phyloP scores from a whole-genome alignment of 2,888 invertebrate genomes.

The Orthonevra nobilis region DNA sequence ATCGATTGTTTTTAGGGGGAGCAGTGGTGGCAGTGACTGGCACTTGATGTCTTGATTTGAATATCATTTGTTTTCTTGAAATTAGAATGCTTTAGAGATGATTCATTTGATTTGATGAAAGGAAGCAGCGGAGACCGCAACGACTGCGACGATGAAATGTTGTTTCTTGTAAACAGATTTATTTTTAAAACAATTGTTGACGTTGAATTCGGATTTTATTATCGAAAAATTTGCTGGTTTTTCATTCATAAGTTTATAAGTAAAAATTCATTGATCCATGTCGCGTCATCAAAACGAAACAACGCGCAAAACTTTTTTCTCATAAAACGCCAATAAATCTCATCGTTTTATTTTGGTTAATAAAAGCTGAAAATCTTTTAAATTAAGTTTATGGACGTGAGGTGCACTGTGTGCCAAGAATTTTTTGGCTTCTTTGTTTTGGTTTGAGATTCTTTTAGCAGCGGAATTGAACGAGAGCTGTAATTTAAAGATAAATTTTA shows the following conservation, averaged over 20 bases:
- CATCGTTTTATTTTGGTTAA: not conserved
- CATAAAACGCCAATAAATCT: not conserved
- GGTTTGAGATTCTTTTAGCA: no score
- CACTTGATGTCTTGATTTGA: slow-evolving; percentile 20
- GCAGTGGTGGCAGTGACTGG: slow-evolving; percentile 1
- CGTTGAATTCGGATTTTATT: not conserved
- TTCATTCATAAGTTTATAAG: slow-evolving; percentile 43
- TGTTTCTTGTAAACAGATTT: slow-evolving; percentile 22
- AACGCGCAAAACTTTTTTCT: no score
- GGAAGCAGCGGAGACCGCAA: no score
- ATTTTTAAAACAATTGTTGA: slow-evolving; percentile 40
- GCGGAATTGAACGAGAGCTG: no score
- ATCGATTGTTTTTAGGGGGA: slow-evolving; percentile 28
- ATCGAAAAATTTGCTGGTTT: slow-evolving; percentile 13
- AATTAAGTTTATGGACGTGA: not conserved
- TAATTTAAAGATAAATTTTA: no score
- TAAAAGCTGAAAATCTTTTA: not conserved
- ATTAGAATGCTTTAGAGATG: slow-evolving; percentile 33
- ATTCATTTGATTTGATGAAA: slow-evolving; percentile 10
- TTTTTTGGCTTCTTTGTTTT: not conserved
- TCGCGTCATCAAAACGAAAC: no score
- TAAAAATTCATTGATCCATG: slow-evolving; percentile 21
- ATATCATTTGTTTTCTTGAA: slow-evolving; percentile 27
- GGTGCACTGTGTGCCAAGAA: not conserved
- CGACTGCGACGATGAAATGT: not conserved